Evolutionary conservation across 35 echinoderm and acorn worm genomes (phyloP).

Genomic region (Anneissia japonica): DNA sequence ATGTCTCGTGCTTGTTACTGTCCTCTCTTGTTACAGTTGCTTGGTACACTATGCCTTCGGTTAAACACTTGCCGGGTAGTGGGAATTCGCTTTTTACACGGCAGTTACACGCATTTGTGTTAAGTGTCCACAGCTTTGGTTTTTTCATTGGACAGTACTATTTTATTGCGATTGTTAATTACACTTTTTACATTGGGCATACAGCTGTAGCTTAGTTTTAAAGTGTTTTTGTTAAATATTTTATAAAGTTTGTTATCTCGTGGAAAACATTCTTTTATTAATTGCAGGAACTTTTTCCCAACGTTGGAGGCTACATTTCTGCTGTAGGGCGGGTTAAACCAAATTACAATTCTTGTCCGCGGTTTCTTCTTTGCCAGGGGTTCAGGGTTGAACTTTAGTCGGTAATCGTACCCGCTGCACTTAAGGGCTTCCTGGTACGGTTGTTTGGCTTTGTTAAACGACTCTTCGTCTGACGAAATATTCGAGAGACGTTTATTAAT

Average conservation of each 20-base stretch:
- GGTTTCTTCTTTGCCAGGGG: too few species aligned
- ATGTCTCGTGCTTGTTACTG: constrained; percentile 3
- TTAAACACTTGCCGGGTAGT: background rate
- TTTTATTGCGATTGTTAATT: background rate
- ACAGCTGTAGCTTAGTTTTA: constrained; percentile 15
- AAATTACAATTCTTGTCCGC: too few species aligned
- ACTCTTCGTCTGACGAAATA: too few species aligned
- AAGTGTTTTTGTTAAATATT: constrained; percentile 2
- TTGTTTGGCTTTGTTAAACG: too few species aligned
- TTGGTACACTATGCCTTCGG: background rate
- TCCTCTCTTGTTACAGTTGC: background rate
- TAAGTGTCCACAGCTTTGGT: background rate
- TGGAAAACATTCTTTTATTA: background rate
- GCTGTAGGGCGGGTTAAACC: background rate
- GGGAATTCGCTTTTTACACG: background rate
- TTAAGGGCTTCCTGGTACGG: too few species aligned
- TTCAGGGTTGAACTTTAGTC: too few species aligned
- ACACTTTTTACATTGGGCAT: constrained; percentile 6
- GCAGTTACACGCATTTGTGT: constrained; percentile 1
- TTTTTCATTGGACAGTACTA: background rate
- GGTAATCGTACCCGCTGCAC: too few species aligned
- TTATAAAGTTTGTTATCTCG: background rate
- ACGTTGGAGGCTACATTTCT: background rate
- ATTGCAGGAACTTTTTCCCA: background rate
- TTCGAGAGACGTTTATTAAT: too few species aligned